These are phyloP conservation scores for Riptortus pedestris DNA, from an alignment of 1,140 invertebrate species.

Conservation along the genomic window DNA sequence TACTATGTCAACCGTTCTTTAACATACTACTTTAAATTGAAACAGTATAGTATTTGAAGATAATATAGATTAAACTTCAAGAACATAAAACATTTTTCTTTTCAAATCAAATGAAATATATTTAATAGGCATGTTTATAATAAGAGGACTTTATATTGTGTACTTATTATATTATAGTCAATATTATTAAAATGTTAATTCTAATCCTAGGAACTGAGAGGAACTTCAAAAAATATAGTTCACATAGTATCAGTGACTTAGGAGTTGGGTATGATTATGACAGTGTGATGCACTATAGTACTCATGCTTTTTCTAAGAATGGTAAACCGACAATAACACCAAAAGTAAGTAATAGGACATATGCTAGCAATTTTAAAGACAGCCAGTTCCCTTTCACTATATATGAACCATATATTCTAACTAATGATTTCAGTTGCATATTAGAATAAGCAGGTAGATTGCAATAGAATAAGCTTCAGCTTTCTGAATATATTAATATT, in stretches of 20 bases:
- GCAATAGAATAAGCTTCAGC: background rate
- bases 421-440: background rate
- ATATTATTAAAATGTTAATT: no score
- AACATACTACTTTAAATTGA: no score
- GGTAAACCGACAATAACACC: constrained; percentile 55
- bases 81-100: no score
- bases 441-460: background rate
- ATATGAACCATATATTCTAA: background rate
- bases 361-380: background rate
- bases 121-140: no score
- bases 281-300: constrained; percentile 75
- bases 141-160: no score
- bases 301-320: constrained; percentile 63
- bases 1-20: no score
- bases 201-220: constrained; percentile 48
- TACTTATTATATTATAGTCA: no score
- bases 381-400: background rate
- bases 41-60: no score
- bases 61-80: no score
- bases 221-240: constrained; percentile 56
- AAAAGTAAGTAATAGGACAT: constrained; percentile 44
- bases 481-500: no score
- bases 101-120: no score
- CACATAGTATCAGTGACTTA: constrained; percentile 29
- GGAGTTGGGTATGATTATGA: constrained; percentile 54